These are phyloP conservation scores for Dasypolia templi DNA, from an alignment of 2,888 invertebrate species.

Conservation along the genomic window DNA sequence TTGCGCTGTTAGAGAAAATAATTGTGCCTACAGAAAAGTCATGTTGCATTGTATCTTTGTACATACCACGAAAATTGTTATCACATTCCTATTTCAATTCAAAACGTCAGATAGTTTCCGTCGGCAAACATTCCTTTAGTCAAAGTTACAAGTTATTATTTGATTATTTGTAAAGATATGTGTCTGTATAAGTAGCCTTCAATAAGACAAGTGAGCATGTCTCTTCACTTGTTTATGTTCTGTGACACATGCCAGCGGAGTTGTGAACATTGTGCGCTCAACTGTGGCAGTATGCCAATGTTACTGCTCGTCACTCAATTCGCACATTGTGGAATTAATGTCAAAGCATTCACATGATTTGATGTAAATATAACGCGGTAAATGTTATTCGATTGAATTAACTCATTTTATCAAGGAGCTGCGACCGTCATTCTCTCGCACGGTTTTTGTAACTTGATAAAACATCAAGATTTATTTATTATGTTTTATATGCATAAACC, in stretches of 20 bases:
- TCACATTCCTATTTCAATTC: not conserved
- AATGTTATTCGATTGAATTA: slow-evolving; percentile 5
- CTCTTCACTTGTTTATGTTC: slow-evolving; percentile 9
- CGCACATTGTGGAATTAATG: slow-evolving; percentile 10
- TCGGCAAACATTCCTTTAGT: slow-evolving; percentile 1
- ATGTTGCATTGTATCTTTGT: not conserved
- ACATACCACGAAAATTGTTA: not conserved
- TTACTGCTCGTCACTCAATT: slow-evolving; percentile 20
- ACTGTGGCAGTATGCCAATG: not conserved
- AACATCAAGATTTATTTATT: too few species aligned
- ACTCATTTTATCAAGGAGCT: not conserved
- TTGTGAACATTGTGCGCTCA: slow-evolving; percentile 26
- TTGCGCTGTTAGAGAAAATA: not conserved
- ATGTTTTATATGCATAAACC: not conserved
- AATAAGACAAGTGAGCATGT: not conserved
- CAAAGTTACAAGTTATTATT: not conserved
- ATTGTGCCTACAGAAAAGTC: not conserved
- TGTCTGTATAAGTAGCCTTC: not conserved
- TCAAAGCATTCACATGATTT: not conserved
- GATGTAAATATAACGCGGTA: not conserved
- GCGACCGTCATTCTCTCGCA: fast-evolving
- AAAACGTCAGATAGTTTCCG: not conserved
- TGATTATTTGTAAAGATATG: not conserved
- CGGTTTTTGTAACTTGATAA: not conserved
- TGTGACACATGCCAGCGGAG: slow-evolving; percentile 20